Percentiles rank a stretch among this genome's conserved stretches.
Conservation (phyloP, 2,888 invertebrate species). For the Microdon myrmicae region DNA sequence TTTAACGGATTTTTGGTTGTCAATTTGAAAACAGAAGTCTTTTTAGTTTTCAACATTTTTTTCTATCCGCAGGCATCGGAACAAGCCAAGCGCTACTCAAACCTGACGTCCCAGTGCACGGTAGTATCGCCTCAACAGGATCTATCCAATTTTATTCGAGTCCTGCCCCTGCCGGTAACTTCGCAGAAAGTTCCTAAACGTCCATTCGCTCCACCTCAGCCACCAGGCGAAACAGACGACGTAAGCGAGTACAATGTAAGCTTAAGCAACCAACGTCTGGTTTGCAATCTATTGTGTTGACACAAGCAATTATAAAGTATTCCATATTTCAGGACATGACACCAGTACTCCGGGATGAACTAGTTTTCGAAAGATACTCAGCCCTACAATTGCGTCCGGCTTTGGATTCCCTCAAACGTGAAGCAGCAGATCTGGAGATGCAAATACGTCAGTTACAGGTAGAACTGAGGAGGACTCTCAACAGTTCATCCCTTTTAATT, state of each 20-base stretch:
- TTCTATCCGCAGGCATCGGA: conserved; percentile 74
- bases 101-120: conserved; percentile 80
- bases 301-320: conserved; percentile 12
- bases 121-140: conserved; percentile 72
- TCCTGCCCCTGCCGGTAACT: conserved; percentile 71
- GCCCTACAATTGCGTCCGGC: conserved; percentile 78
- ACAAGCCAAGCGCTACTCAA: conserved; percentile 85
- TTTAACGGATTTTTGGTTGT: background rate
- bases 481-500: conserved; percentile 9
- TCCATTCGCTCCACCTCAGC: conserved; percentile 76
- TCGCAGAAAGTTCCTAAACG: conserved; percentile 66
- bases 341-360: conserved; percentile 83
- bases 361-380: conserved; percentile 82
- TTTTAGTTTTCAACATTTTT: background rate
- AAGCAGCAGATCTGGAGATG: conserved; percentile 83
- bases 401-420: conserved; percentile 82
- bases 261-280: too few species aligned
- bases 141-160: conserved; percentile 78
- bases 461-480: conserved; percentile 4
- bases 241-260: conserved; percentile 68
- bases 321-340: conserved; percentile 71
- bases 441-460: conserved; percentile 87
- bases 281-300: conserved; percentile 12
- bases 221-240: conserved; percentile 69
- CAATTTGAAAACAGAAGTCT: background rate